phyloP scores from a whole-genome alignment of 2,888 invertebrate species.

The Xylota segnis region DNA sequence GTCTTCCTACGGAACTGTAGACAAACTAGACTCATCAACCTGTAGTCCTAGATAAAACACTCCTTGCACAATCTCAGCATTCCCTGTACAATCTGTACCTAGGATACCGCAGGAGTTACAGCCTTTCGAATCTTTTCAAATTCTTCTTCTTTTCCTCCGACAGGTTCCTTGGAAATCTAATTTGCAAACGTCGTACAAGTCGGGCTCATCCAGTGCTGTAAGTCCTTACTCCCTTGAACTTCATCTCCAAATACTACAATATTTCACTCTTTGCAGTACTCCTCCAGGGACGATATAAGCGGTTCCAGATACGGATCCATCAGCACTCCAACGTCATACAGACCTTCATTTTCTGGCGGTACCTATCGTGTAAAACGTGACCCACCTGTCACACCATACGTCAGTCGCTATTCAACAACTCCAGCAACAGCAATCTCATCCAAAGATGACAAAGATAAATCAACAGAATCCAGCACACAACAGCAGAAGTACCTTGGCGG shows the following conservation, averaged over 20 bases:
- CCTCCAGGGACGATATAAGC: constrained; percentile 81
- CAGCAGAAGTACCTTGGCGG: constrained; percentile 54
- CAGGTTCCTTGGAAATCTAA: constrained; percentile 84
- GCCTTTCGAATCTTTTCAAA: background rate
- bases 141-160: constrained; percentile 32
- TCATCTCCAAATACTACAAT: background rate
- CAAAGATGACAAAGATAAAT: constrained; percentile 78
- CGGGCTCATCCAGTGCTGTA: constrained; percentile 81
- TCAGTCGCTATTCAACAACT: constrained; percentile 80
- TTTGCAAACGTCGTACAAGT: constrained; percentile 82
- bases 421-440: constrained; percentile 65
- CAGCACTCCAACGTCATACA: constrained; percentile 82
- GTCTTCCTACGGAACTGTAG: too few species aligned
- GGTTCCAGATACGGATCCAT: constrained; percentile 81
- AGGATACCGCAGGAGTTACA: too few species aligned
- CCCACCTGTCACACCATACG: constrained; percentile 79
- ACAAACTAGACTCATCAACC: too few species aligned
- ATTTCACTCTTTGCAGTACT: constrained; percentile 79
- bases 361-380: constrained; percentile 84
- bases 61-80: too few species aligned
- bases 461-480: constrained; percentile 75
- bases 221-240: constrained; percentile 64
- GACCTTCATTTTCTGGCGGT: constrained; percentile 84
- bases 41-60: too few species aligned
- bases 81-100: too few species aligned